Evolutionary conservation across 2,888 invertebrate species (phyloP), one percentile per base, ranked within the genome.

Genomic region (Temnothorax rugatulus): DNA sequence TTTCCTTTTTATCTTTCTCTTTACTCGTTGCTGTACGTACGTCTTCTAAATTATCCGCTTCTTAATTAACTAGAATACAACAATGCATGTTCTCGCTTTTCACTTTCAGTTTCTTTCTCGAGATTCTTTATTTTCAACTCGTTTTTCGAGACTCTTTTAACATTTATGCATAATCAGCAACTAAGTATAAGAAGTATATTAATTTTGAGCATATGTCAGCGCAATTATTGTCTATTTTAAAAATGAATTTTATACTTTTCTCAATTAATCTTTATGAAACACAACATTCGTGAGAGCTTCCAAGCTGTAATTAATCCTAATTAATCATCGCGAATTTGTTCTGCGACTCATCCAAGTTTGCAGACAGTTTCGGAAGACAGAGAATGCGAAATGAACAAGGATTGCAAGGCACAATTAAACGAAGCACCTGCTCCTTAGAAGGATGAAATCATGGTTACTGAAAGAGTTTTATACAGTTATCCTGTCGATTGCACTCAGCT

Each of bases 401-500:
- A 41, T 66, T 71, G 69, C 79, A 75, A 81, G 54, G 76, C 77
- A 82, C 86, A 90, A 91, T 88, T 84, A 84, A 88, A 88, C 18
- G 59, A 76, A 74, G 76, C 87, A 87, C 84, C 85, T 90, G 88
- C 77, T 85, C 75, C 83, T 87, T 81, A 38, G 63, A 61, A 57
- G 84, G 50, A 13, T 73, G 63, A 38, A 41, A 64, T 63, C 68
- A 69, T 64, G 25, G 54, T 77, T 85, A 79, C 68, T 66, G 57
- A 59, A 77, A 74, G 66, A 77, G 59, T 86, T 84, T 89, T 75
- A 84, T 83, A 76, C 34, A 44, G 64, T 86, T 86, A 71, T 71
- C 64, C 15, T 13, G 68, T 69, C 73, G 59, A 76, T 83, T 81
- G 59, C 47, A 29, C 61, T 21, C 34, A 54, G 29, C 34, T 59